These are phyloP conservation scores for Lamprologus speciosus DNA, from an alignment of 2,113 vertebrate species.

Conservation along the genomic window DNA sequence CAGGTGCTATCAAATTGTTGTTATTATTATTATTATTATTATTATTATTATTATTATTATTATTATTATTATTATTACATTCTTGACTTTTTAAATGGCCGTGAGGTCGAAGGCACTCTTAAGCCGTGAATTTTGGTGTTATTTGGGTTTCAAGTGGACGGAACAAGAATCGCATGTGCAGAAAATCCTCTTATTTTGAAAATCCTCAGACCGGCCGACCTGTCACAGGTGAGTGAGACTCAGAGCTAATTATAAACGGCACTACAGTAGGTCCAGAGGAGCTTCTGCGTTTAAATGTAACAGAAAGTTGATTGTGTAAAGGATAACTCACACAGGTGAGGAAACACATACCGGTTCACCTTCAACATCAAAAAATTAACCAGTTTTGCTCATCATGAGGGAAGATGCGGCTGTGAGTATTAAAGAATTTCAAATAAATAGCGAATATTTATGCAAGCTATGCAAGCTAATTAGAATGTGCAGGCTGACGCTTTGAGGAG, in stretches of 20 bases:
- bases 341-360: rapidly evolving
- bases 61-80: neutral
- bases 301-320: rapidly evolving
- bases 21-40: neutral
- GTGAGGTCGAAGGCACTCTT: neutral
- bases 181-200: slow-evolving; percentile 19
- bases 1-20: neutral
- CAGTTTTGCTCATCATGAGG: neutral
- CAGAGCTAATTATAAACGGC: neutral
- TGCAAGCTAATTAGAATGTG: neutral
- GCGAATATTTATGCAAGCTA: neutral
- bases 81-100: neutral
- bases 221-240: neutral
- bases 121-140: neutral
- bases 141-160: neutral
- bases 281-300: neutral
- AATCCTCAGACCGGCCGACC: rapidly evolving
- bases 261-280: rapidly evolving
- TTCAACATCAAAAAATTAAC: neutral
- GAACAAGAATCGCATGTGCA: neutral
- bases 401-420: neutral
- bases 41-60: neutral
- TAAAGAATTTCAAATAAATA: neutral
- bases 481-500: neutral
- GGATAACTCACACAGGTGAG: rapidly evolving